Conservation (phyloP, 2,113 vertebrate genomes). For the Cephalophus harveyi region DNA sequence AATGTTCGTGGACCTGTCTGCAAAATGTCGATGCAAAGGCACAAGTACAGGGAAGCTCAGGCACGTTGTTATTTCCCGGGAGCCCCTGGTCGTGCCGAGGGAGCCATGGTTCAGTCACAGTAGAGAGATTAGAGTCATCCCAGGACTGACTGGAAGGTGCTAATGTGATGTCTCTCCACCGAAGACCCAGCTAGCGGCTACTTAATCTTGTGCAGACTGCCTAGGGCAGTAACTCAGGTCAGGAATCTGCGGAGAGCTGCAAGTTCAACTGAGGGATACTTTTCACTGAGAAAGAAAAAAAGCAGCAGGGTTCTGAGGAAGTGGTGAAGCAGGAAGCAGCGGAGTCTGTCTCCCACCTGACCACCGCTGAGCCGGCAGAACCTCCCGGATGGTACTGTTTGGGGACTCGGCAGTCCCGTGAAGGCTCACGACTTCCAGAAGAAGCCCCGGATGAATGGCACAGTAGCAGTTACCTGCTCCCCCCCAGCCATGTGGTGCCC, state of each 20-base stretch:
- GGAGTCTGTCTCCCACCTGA: fast-evolving
- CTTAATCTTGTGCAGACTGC: neutral
- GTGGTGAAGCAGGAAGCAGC: neutral
- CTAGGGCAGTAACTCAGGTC: neutral
- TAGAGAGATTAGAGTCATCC: neutral
- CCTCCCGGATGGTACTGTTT: too few species aligned
- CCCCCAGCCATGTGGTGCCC: too few species aligned
- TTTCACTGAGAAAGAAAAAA: neutral
- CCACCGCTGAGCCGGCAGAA: fast-evolving
- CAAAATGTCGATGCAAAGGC: too few species aligned
- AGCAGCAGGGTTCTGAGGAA: neutral
- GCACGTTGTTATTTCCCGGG: fast-evolving
- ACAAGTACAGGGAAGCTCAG: neutral
- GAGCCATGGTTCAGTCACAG: neutral
- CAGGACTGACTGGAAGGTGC: neutral
- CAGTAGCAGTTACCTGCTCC: neutral
- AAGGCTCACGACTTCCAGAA: neutral
- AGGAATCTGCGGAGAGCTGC: neutral
- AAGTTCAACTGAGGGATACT: neutral
- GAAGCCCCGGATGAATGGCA: neutral
- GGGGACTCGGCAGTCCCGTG: neutral
- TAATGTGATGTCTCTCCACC: neutral
- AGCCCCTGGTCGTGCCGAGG: neutral
- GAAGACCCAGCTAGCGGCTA: neutral
- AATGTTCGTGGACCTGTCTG: neutral